Evolutionary conservation across 2,113 vertebrate genomes (phyloP).

Genomic region (Herpetotheres cachinnans): DNA sequence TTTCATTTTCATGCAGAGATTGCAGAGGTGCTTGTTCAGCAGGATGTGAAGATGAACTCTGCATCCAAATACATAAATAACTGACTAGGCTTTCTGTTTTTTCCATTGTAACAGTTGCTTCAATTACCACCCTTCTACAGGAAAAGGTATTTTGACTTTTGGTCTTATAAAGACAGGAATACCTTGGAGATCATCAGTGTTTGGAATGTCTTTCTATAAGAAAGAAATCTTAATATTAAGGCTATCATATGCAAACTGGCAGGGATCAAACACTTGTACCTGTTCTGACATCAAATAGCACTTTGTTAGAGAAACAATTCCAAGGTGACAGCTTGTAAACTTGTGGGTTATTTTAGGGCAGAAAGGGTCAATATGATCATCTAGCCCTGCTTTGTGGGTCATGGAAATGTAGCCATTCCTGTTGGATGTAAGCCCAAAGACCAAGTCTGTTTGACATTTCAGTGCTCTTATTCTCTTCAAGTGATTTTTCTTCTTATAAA

Average conservation of each 20-base stretch:
- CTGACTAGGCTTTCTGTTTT: background rate
- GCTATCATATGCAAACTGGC: background rate
- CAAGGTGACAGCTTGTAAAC: background rate
- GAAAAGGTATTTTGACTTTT: background rate
- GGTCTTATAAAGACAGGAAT: background rate
- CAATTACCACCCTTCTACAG: background rate
- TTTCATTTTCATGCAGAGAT: constrained; percentile 29
- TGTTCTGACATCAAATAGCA: background rate
- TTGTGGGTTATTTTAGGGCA: background rate
- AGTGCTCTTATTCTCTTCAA: background rate
- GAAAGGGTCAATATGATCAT: background rate
- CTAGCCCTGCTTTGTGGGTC: background rate
- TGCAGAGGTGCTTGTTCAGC: constrained; percentile 35
- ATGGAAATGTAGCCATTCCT: background rate
- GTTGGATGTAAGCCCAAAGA: background rate
- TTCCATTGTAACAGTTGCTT: background rate
- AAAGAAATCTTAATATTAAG: background rate
- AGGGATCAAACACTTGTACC: background rate
- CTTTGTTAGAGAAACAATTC: background rate
- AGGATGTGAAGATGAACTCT: background rate
- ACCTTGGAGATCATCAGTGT: background rate
- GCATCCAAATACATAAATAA: constrained; percentile 1
- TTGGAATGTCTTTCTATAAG: background rate
- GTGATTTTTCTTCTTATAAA: background rate
- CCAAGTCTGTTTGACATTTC: background rate